phyloP scores from a whole-genome alignment of 1,140 invertebrate genomes.

The Pentalonia nigronervosa region DNA sequence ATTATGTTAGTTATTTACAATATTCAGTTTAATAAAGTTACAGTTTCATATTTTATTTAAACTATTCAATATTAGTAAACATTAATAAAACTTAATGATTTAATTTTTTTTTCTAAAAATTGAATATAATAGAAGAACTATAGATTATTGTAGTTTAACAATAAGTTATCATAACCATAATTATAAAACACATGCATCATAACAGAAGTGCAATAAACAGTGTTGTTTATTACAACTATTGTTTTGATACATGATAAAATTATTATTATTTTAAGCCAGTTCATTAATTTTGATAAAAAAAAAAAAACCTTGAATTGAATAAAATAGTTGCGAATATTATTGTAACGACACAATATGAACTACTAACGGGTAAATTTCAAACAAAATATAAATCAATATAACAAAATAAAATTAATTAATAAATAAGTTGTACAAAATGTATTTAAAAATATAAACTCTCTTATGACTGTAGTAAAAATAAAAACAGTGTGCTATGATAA shows the following conservation, averaged over 20 bases:
- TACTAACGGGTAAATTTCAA: neutral
- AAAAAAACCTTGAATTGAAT: too few relatives aligned
- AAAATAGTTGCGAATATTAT: too few relatives aligned
- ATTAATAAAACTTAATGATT: too few relatives aligned
- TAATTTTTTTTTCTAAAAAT: too few relatives aligned
- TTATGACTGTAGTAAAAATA: neutral
- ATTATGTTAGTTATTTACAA: neutral
- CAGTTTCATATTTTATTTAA: too few relatives aligned
- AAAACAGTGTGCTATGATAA: neutral
- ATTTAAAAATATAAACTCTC: neutral
- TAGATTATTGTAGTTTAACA: neutral
- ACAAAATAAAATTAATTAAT: neutral
- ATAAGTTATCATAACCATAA: neutral
- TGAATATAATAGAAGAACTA: neutral
- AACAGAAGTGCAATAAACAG: neutral
- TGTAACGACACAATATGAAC: too few relatives aligned
- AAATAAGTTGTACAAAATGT: neutral
- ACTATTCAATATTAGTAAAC: too few relatives aligned
- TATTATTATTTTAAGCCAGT: neutral
- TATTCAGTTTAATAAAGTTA: neutral
- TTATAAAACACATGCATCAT: neutral
- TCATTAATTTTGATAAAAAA: too few relatives aligned
- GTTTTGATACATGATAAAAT: neutral
- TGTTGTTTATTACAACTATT: neutral
- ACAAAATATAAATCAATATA: neutral